Percentiles rank a stretch among this genome's conserved stretches.
These are phyloP conservation scores for Gambusia yucatana DNA, from an alignment of 2,797 vertebrate species.

Conservation along the genomic window DNA sequence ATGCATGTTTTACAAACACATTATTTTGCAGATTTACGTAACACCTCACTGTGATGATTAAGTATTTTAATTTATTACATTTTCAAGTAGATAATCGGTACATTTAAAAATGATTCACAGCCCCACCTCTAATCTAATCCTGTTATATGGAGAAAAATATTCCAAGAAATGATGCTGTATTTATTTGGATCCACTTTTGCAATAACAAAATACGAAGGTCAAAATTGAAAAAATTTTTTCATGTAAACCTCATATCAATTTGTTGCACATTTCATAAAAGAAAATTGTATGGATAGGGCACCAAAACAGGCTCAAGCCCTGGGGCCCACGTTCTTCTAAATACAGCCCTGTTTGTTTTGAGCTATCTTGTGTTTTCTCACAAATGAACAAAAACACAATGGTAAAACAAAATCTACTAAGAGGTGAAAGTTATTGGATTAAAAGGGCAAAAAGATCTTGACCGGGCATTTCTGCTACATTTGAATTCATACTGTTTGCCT, in stretches of 20 bases:
- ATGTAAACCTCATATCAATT: neutral
- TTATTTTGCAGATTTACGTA: neutral
- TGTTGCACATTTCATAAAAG: neutral
- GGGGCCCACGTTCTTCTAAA: neutral
- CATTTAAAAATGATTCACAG: neutral
- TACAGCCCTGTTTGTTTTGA: neutral
- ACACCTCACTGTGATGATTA: neutral
- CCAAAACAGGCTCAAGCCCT: neutral
- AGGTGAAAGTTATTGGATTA: conserved; percentile 59
- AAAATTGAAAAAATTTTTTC: neutral
- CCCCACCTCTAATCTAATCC: neutral
- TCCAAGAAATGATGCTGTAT: neutral
- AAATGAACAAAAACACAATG: neutral
- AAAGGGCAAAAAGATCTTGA: conserved; percentile 60
- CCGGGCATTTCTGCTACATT: conserved; percentile 71
- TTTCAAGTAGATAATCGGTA: neutral
- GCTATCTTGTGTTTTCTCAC: neutral
- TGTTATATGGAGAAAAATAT: neutral
- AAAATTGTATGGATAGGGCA: neutral
- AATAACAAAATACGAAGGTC: neutral
- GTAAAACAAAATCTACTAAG: conserved; percentile 44
- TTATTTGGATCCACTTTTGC: neutral
- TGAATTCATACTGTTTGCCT: conserved; percentile 80
- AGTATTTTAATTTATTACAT: neutral
- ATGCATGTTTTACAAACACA: neutral